Conservation (phyloP, 2,797 vertebrate species). For the Anguilla megastoma region DNA sequence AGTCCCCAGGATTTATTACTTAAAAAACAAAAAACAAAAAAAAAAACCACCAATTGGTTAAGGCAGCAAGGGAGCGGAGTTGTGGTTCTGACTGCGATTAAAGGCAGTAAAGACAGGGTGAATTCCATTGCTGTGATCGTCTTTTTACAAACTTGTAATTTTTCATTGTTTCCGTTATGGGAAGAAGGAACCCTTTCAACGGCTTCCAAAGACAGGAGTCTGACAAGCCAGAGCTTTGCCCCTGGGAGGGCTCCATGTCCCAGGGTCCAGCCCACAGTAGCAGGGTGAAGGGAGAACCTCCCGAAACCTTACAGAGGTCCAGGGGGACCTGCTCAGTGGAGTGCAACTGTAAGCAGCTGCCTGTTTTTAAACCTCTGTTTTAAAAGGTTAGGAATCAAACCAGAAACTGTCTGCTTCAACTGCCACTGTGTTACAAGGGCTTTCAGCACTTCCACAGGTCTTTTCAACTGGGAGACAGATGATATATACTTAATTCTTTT, state of each 20-base stretch:
- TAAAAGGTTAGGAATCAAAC: not conserved
- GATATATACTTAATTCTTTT: no score
- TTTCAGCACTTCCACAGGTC: not conserved
- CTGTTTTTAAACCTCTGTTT: not conserved
- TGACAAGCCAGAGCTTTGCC: slow-evolving; percentile 21
- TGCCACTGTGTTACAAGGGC: not conserved
- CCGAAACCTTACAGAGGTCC: not conserved
- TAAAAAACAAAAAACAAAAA: not conserved
- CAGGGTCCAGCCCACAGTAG: not conserved
- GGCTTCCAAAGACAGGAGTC: slow-evolving; percentile 34
- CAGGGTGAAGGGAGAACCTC: not conserved
- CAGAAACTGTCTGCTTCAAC: not conserved
- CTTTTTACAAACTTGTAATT: slow-evolving; percentile 30
- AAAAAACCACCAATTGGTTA: slow-evolving; percentile 13
- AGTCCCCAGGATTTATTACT: slow-evolving; percentile 27
- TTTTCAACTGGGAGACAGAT: no score
- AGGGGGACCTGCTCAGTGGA: not conserved
- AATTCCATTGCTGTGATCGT: slow-evolving; percentile 42
- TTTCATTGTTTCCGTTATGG: slow-evolving; percentile 32
- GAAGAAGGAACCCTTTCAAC: slow-evolving; percentile 32
- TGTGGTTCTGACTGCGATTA: slow-evolving; percentile 43
- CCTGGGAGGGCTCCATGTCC: not conserved
- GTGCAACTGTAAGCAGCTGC: not conserved
- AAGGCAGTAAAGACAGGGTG: slow-evolving; percentile 39
- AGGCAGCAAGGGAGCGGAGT: slow-evolving; percentile 33